Percentiles rank a stretch among this genome's conserved stretches.
These are phyloP conservation scores for Stenichneumon culpator DNA, from an alignment of 2,888 invertebrate genomes.

Conservation along the genomic window DNA sequence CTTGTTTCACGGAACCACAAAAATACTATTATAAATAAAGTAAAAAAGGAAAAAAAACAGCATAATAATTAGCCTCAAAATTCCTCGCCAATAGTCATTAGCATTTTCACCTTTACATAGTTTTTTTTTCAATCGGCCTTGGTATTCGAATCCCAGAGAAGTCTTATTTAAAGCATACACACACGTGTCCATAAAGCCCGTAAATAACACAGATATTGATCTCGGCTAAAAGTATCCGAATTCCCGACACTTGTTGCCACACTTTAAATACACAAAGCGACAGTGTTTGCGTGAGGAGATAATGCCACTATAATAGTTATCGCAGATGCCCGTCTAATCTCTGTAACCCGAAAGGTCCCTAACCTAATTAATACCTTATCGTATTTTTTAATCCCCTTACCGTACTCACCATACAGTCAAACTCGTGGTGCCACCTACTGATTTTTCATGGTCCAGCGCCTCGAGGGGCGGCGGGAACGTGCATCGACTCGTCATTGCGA, in stretches of 20 bases:
- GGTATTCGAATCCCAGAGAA: background rate
- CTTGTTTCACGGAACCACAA: background rate
- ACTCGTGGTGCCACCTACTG: slow-evolving; percentile 65
- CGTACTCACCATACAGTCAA: slow-evolving; percentile 20
- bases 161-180: background rate
- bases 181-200: too few relatives aligned
- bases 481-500: slow-evolving; percentile 71
- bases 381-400: slow-evolving; percentile 40
- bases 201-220: background rate
- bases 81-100: background rate
- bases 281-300: background rate
- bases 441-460: slow-evolving; percentile 72
- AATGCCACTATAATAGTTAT: slow-evolving; percentile 16
- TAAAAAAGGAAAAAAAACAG: too few relatives aligned
- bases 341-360: background rate
- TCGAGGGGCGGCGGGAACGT: slow-evolving; percentile 68
- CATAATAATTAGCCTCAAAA: background rate
- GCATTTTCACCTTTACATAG: background rate
- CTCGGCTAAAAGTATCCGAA: background rate
- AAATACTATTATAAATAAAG: background rate
- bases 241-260: background rate
- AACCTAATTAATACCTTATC: slow-evolving; percentile 21
- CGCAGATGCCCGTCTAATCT: background rate
- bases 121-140: background rate
- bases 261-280: background rate